Base-by-base conservation (phyloP, 1,140 invertebrate genomes). In the Ericerus pela region DNA sequence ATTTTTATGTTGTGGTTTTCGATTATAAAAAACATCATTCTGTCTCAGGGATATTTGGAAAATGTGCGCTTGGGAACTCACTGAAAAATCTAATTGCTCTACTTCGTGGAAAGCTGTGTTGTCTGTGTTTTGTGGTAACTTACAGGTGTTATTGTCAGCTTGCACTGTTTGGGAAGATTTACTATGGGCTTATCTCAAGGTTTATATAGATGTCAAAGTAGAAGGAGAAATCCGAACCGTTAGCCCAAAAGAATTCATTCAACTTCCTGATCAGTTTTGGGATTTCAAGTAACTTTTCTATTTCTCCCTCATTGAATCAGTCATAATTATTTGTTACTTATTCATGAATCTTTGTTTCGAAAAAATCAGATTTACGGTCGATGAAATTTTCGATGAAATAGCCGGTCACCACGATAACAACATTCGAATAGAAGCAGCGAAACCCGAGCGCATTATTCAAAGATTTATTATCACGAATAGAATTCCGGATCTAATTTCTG, bases 161-260 rank as follows among this genome's bases (percentile, higher is more conserved):
- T 85, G 88, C 58, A 71, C 73, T 10, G 80, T 78, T 14, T 96
- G 91, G 91, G 81, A 88, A 65, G 93, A 97, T 70, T 73, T 84
- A 54, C 68, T 96, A 11, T 96, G 92, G 92, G 86, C 88, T 10
- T 82, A 91, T 66, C 75, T 90, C 59, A 83, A 81, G 63, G 76
- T 80, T 0, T 76, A 88, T 61, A 79, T 95, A 56, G 91, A 96
- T 68, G 78, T 84, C 14, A 74, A 79, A 58, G 87, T 95, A 1
- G 92, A 96, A 64, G 72, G 76, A 58, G 80, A 85, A 68, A 66
- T 86, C 14, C 70, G 80, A 61, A 71, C 75, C 72, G 67, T 67
- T 75, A 73, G 66, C 76, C 60, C 60, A 73, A 61, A 59, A 73
- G 65, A 63, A 12, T 80, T 75, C 62, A 73, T 68, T 10, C 65